These are phyloP conservation scores for Anolis sagrei DNA, from an alignment of 2,113 vertebrate species.

Conservation along the genomic window DNA sequence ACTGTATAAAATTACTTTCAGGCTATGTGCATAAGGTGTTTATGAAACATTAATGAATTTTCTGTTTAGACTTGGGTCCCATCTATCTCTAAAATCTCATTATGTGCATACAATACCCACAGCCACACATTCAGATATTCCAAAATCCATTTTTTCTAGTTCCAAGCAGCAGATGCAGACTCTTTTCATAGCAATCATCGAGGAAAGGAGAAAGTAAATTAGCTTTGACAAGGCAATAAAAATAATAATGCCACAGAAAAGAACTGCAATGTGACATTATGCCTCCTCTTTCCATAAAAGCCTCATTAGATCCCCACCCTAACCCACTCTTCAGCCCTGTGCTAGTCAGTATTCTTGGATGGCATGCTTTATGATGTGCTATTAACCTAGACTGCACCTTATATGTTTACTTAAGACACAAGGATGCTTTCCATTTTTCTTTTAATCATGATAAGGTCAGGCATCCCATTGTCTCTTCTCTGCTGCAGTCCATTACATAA, in stretches of 20 bases:
- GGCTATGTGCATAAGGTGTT: too few species aligned
- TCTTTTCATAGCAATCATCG: neutral
- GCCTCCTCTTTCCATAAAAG: neutral
- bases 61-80: too few species aligned
- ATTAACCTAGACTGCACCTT: neutral
- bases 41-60: too few species aligned
- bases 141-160: too few species aligned
- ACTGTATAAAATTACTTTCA: too few species aligned
- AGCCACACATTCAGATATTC: too few species aligned
- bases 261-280: neutral
- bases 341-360: neutral
- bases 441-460: neutral
- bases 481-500: neutral
- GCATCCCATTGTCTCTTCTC: neutral
- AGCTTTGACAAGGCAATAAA: neutral
- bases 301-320: neutral
- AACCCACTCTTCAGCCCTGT: neutral
- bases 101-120: too few species aligned
- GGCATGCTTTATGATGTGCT: neutral
- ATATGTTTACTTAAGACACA: neutral
- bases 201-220: neutral
- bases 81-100: too few species aligned
- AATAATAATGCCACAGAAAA: neutral
- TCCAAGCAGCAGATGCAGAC: neutral
- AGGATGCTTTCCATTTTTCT: slow-evolving; percentile 4